phyloP scores from a whole-genome alignment of 1,140 invertebrate species.

The Macrosteles quadrilineatus region DNA sequence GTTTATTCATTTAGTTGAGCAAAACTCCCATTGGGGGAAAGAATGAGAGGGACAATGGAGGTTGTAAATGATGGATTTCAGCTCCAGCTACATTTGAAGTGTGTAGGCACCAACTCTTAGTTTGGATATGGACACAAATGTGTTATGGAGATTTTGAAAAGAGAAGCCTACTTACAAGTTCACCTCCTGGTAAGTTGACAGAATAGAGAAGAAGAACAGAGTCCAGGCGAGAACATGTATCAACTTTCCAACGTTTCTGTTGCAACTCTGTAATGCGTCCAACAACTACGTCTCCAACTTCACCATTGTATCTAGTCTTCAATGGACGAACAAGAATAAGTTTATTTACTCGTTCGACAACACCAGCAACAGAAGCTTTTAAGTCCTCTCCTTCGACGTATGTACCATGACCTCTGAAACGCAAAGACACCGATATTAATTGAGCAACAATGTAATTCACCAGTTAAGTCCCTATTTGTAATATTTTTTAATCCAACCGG shows the following conservation, averaged over 20 bases:
- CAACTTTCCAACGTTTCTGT: slow-evolving; percentile 93
- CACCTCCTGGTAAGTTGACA: slow-evolving; percentile 96
- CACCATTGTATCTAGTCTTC: slow-evolving; percentile 88
- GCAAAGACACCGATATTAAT: slow-evolving; percentile 29
- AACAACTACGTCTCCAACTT: slow-evolving; percentile 96
- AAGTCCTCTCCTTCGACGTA: slow-evolving; percentile 78
- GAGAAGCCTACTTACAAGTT: slow-evolving; percentile 78
- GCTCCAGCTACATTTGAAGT: too few species aligned
- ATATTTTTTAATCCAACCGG: slow-evolving; percentile 20
- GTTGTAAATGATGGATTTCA: too few species aligned
- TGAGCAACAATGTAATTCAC: slow-evolving; percentile 28
- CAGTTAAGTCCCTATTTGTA: slow-evolving; percentile 22
- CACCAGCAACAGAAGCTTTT: slow-evolving; percentile 90
- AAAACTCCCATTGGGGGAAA: too few species aligned
- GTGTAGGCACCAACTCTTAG: too few species aligned
- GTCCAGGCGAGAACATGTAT: slow-evolving; percentile 89
- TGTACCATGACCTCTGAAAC: slow-evolving; percentile 91
- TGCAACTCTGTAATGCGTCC: slow-evolving; percentile 91
- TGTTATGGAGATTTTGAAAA: too few species aligned
- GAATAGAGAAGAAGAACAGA: slow-evolving; percentile 87
- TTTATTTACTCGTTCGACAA: slow-evolving; percentile 93
- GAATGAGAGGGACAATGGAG: too few species aligned
- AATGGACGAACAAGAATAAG: slow-evolving; percentile 87
- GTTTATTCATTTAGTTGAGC: too few species aligned
- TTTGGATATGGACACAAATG: too few species aligned